Evolutionary conservation across 2,888 invertebrate genomes (phyloP), one percentile per base, ranked within the genome.

Genomic region (Clunio marinus): DNA sequence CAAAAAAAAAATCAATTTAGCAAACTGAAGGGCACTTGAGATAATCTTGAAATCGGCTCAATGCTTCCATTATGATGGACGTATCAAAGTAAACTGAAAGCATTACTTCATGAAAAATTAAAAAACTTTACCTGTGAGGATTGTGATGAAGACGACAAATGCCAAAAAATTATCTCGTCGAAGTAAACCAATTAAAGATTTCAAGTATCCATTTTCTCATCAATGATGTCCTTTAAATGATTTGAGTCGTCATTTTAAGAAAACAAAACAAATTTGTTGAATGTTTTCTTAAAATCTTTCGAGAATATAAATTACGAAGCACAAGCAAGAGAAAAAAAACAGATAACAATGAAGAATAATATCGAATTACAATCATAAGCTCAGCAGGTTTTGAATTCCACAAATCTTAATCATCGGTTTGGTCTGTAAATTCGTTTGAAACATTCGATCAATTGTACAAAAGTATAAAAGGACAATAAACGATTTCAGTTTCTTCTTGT

Each of bases 341-440:
- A 72, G 72, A 72, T 72, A 72, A 72, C 70, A 72, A 71, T 17
- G 25, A 57, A 51, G 35, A 2, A 51, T 51, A 17, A 51, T 17
- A 57, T 57, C 22, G 20, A 17, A 57, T 57, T 13, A n/a, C 4
- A 27, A 17, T 51, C 8, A 22, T 15, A 15, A 10, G 2, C 20
- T 51, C 51, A 51, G 51, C 51, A 51, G 51, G 51, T 51, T 57
- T 27, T 7, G 13, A 57, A 27, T 25, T 25, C 57, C 57, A 2
- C 7, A 27, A n/a, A n/a, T n/a, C n/a, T n/a, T n/a, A n/a, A n/a
- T n/a, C n/a, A n/a, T n/a, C n/a, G n/a, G n/a, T n/a, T n/a, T n/a
- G n/a, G n/a, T n/a, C n/a, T n/a, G n/a, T n/a, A n/a, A n/a, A n/a
- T n/a, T n/a, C n/a, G n/a, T n/a, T n/a, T n/a, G n/a, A n/a, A n/a